Evolutionary conservation across 1,140 invertebrate genomes (phyloP).

Genomic region (Sogatella furcifera): DNA sequence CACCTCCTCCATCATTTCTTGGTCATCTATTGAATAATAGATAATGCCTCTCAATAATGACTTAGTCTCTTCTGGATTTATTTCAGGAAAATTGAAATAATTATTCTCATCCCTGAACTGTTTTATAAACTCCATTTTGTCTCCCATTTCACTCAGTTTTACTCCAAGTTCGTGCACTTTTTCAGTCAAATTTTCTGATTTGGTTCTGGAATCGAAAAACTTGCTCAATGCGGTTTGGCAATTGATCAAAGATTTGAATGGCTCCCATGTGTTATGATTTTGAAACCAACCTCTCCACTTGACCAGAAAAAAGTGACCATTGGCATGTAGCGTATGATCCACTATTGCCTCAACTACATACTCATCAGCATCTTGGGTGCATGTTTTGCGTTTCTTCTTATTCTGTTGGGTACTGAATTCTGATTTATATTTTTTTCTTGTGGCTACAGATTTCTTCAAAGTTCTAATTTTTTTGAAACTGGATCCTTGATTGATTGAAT

Average conservation of each 20-base stretch:
- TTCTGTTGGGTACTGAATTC: background rate
- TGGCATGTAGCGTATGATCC: conserved; percentile 36
- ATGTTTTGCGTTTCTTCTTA: background rate
- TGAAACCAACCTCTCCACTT: conserved; percentile 76
- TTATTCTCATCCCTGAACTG: conserved; percentile 24
- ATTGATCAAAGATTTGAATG: conserved; percentile 55
- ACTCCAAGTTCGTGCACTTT: conserved; percentile 12
- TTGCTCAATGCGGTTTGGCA: conserved; percentile 39
- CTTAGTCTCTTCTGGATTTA: conserved; percentile 14
- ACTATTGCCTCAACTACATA: conserved; percentile 63
- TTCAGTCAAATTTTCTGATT: background rate
- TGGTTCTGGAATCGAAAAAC: conserved; percentile 36
- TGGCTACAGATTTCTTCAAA: too few relatives aligned
- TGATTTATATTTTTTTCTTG: too few relatives aligned
- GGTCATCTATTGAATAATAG: conserved; percentile 13
- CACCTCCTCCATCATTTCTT: conserved; percentile 11
- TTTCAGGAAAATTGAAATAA: conserved; percentile 25
- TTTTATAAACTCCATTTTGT: conserved; percentile 18
- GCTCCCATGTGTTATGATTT: conserved; percentile 77
- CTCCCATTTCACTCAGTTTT: too few relatives aligned
- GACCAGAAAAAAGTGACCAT: conserved; percentile 47
- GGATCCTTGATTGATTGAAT: too few relatives aligned
- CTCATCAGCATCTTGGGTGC: conserved; percentile 29
- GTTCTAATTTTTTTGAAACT: too few relatives aligned
- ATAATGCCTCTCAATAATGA: conserved; percentile 6